Conservation (phyloP, 2,113 vertebrate genomes). For the Lepisosteus oculatus region DNA sequence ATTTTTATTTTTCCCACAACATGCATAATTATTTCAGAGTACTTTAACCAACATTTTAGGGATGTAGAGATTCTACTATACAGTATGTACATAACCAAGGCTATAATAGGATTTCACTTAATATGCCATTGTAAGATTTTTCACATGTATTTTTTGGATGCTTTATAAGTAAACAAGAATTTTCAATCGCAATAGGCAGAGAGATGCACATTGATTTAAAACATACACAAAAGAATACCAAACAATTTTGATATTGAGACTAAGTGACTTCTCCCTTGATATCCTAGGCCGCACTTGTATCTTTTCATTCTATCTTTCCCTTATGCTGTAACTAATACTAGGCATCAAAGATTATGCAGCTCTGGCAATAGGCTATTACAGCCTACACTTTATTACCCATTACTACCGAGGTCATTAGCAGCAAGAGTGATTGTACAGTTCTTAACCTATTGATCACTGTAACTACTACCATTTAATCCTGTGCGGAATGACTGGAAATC, state of each 20-base stretch:
- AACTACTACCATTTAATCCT: slow-evolving; percentile 99
- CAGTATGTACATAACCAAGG: no score
- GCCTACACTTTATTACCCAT: slow-evolving; percentile 96
- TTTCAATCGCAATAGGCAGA: not conserved
- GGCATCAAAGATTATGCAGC: slow-evolving; percentile 74
- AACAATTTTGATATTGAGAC: not conserved
- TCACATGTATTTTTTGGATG: no score
- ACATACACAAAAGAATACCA: not conserved
- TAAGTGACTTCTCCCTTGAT: not conserved
- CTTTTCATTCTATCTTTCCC: slow-evolving; percentile 4
- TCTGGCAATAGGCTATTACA: slow-evolving; percentile 84
- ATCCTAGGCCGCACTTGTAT: not conserved
- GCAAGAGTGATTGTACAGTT: slow-evolving; percentile 93
- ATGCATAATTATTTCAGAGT: no score
- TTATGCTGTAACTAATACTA: slow-evolving; percentile 58
- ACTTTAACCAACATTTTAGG: no score
- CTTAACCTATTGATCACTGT: slow-evolving; percentile 99
- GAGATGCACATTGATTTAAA: not conserved
- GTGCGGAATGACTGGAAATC: slow-evolving; percentile 91
- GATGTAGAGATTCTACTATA: no score
- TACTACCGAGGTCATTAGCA: slow-evolving; percentile 98
- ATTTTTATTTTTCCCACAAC: not conserved
- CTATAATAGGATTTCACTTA: no score
- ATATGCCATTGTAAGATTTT: no score
- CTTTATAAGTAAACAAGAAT: no score